Conservation (phyloP, 2,888 invertebrate genomes). For the Pimpla rufipes region DNA sequence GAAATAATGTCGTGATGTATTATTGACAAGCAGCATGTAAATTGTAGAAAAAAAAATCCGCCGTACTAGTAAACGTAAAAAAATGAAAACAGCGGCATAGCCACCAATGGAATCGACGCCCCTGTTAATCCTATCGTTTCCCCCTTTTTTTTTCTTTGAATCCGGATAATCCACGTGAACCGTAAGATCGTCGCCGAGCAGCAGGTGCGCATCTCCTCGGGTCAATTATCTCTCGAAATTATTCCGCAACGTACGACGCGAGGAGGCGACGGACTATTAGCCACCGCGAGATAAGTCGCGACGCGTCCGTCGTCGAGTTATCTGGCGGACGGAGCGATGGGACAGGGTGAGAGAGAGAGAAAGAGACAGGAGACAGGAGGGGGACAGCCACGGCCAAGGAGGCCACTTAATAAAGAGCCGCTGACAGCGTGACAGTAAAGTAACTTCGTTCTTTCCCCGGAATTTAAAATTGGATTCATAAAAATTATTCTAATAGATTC, state of each 20-base stretch:
- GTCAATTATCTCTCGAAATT: conserved; percentile 53
- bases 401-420: conserved; percentile 83
- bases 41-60: no score
- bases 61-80: no score
- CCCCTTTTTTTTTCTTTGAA: background rate
- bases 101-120: no score
- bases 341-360: conserved; percentile 59
- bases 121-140: no score
- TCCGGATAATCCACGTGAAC: background rate
- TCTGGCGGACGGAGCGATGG: background rate
- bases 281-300: background rate
- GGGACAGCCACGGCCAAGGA: conserved; percentile 41
- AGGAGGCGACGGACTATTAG: background rate
- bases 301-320: background rate
- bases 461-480: conserved; percentile 85
- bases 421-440: conserved; percentile 83
- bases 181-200: background rate
- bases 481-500: conserved; percentile 85
- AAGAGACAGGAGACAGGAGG: conserved; percentile 18
- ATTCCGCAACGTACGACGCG: conserved; percentile 35
- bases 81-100: no score
- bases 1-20: no score
- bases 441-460: conserved; percentile 82
- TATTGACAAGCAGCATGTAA: no score
- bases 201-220: conserved; percentile 47